Evolutionary conservation across 2,113 vertebrate species (phyloP), one percentile per base, ranked within the genome.

Genomic region (Todiramphus chloris): DNA sequence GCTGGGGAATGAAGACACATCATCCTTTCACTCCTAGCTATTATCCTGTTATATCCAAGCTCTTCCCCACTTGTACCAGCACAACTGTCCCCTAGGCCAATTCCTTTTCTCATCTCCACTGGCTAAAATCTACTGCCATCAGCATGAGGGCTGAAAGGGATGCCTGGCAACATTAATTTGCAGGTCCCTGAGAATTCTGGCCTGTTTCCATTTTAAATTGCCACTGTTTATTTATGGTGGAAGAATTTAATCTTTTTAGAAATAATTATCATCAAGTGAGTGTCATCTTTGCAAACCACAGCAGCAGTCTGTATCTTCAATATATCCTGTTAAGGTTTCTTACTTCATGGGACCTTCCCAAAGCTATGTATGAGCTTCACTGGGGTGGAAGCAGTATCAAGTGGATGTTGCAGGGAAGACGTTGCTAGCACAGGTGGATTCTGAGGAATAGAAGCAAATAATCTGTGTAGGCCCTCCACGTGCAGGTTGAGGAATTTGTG

Each of bases 11-110:
- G 8, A 43, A 35, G 8, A 31, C n/a, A 16, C 14, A 7, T 31
- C 6, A 5, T 35, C 28, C 27, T 28, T 77, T 53, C 30, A 11
- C 23, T 77, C 19, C 16, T 60, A 63, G 41, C 24, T 79, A 5
- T 60, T 48, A 23, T 10, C 20, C 51, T 50, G 12, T 37, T 48
- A 16, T 11, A 48, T 89, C 59, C 30, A 62, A 51, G 33, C 59
- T 77, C 53, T 51, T 81, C 25, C 17, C 7, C 3, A 30, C 35
- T 62, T 0, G 0, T 28, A 9, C 48, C 41, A 35, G 35, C 0
- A 0, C 59, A n/a, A 64, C 50, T 75, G 13, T 35, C 24, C 35
- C 0, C 0, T 35, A 33, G 31, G 50, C 37, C 39, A 30, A 48
- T 64, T 67, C 19, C 48, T 63, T 74, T 91, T 56, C 55, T n/a